Conservation (phyloP, 53 echinoderm and acorn worm genomes). For the Echinometra lucunter region DNA sequence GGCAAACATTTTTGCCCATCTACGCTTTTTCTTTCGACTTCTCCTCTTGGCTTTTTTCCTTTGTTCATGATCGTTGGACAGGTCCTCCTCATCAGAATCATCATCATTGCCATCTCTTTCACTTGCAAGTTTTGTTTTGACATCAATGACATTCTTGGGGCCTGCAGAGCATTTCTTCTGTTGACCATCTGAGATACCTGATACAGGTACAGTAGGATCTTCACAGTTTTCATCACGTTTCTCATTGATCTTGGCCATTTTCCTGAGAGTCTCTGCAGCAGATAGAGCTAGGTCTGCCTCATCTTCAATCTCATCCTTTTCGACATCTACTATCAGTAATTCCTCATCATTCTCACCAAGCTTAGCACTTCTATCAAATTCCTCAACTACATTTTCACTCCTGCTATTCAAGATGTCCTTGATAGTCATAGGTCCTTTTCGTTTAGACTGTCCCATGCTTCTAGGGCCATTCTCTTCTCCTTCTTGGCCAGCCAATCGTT, state of each 20-base stretch:
- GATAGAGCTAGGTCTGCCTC: slow-evolving; percentile 57
- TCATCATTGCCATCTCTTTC: slow-evolving; percentile 51
- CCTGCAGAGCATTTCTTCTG: not conserved
- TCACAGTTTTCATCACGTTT: slow-evolving; percentile 40
- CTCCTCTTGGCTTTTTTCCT: slow-evolving; percentile 45
- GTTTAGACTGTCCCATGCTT: slow-evolving; percentile 11
- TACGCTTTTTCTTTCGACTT: slow-evolving; percentile 60
- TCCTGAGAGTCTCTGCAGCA: slow-evolving; percentile 65
- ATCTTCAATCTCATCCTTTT: slow-evolving; percentile 14
- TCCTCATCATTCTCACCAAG: not conserved
- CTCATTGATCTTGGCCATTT: slow-evolving; percentile 64
- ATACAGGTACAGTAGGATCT: not conserved
- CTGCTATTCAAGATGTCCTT: slow-evolving; percentile 66
- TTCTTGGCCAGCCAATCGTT: slow-evolving; percentile 52
- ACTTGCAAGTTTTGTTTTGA: not conserved
- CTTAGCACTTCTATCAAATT: slow-evolving; percentile 30
- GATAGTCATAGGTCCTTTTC: slow-evolving; percentile 70
- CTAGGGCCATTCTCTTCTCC: slow-evolving; percentile 54
- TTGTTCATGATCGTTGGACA: slow-evolving; percentile 22
- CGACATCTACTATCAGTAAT: slow-evolving; percentile 32
- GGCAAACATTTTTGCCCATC: slow-evolving; percentile 58
- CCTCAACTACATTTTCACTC: slow-evolving; percentile 54
- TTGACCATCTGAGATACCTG: not conserved
- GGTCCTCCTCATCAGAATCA: slow-evolving; percentile 34
- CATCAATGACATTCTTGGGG: not conserved